Base-by-base conservation (phyloP, 2,888 invertebrate species). In the Mesopsocus fuscifrons region DNA sequence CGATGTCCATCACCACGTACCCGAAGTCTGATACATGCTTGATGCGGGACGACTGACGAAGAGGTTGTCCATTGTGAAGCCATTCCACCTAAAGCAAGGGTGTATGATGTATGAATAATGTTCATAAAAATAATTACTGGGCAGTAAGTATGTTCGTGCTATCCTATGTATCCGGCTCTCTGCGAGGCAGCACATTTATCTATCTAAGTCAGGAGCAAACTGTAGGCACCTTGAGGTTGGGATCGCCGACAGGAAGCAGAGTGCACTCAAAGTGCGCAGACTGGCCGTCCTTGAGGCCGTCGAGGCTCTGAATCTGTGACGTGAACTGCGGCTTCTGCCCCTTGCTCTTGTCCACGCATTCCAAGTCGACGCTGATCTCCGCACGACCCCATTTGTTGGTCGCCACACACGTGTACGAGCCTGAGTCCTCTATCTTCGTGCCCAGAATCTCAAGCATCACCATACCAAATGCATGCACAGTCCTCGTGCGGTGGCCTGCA, bases 391-490 rank as follows among this genome's bases (percentile, higher is more conserved):
- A 87, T 58, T 77, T 79, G 58, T 91, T 91, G 1, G 82, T 85
- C 2, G 91, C 91, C 47, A 77, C 71, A 58, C 89, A 91, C 1
- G 81, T 81, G 58, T 88, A 91, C 21, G 72, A 75, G 33, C 94
- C 95, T 20, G 85, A 79, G 61, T 98, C 97, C 58, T 84, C 80
- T 45, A 82, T 82, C 58, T 88, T 89, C 1, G 89, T 88, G 48
- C 94, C 95, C 16, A 89, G 69, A 52, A 98, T 87, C 67, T 97
- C 97, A 33, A 98, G 69, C 34, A 94, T 88, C 17, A 94, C 92
- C 77, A 91, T 92, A 43, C 97, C 97, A 59, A 98, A 95, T 13
- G 95, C 95, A 58, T 94, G 87, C 11, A 92, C 88, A 9, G 94
- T 94, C 56, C 88, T 72, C 47, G 81, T 80, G 48, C 94, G 76